Evolutionary conservation across 2,113 vertebrate species (phyloP), one percentile per base, ranked within the genome.

Genomic region (Bos indicus): DNA sequence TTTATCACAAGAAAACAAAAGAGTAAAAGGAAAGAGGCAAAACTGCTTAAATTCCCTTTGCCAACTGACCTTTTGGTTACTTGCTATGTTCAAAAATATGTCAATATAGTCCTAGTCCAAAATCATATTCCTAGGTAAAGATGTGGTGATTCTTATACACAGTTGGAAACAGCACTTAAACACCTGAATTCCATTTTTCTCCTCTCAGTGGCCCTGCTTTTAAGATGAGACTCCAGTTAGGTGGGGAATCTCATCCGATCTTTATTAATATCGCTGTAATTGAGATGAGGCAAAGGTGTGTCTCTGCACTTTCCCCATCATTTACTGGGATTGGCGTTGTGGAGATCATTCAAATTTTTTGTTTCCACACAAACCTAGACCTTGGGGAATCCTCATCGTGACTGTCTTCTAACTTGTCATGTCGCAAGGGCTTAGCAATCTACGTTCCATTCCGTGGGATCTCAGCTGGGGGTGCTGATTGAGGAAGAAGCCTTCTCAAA

Each of bases 61-160:
- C 25, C 52, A 81, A 43, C 17, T n/a, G 83, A 84, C 14, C 15
- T n/a, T 52, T 64, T 30, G 25, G 12, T 48, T 81, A 83, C 30
- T 57, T n/a, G 28, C 71, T 83, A 17, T 94, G 46, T 88, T 85
- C 43, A 84, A 77, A 40, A 88, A 82, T 94, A 19, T 56, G 43
- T 60, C 85, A 91, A 21, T 62, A 83, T 3, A 40, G 21, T 43
- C 93, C 48, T 36, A 78, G 51, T 9, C 51, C 67, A 86, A 96
- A 97, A 71, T 67, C 85, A 25, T 25, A 11, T 81, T 93, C 28
- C 52, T 91, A 95, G 87, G 12, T 54, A 85, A 95, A 96, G 80
- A 40, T 81, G n/a, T 12, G 40, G 25, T 54, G 82, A 84, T 51
- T 60, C 60, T 59, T 57, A 91, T 2, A 57, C 4, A 36, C 33